These are phyloP conservation scores for Periplaneta americana DNA, from an alignment of 1,140 invertebrate genomes.

Conservation along the genomic window DNA sequence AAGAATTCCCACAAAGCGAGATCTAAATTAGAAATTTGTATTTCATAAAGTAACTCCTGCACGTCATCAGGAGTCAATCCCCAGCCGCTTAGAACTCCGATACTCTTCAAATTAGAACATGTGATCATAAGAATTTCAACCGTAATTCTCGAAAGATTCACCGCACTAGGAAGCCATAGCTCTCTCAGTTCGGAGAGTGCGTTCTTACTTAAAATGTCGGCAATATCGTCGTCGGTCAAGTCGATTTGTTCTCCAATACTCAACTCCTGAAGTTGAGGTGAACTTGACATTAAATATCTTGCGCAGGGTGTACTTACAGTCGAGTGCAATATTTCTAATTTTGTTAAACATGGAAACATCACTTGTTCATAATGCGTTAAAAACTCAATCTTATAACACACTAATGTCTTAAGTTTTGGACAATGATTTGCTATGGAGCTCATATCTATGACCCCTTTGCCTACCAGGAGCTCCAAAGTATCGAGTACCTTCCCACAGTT, in stretches of 20 bases:
- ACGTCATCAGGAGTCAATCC: conserved; percentile 53
- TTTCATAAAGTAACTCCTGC: conserved; percentile 28
- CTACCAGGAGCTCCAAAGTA: conserved; percentile 53
- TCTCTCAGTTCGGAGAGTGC: conserved; percentile 51
- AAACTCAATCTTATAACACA: conserved; percentile 54
- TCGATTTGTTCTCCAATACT: conserved; percentile 53
- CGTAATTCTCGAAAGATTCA: conserved; percentile 47
- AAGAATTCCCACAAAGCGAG: neutral
- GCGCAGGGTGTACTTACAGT: conserved; percentile 46
- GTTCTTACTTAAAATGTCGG: conserved; percentile 48
- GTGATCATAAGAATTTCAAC: conserved; percentile 55
- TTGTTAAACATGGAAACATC: conserved; percentile 51
- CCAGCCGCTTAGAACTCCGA: conserved; percentile 58
- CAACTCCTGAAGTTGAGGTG: conserved; percentile 49
- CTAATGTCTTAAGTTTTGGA: conserved; percentile 47
- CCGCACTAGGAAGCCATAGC: conserved; percentile 56
- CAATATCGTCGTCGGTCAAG: conserved; percentile 54
- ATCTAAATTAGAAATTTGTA: neutral
- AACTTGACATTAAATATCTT: conserved; percentile 50
- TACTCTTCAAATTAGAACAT: conserved; percentile 52
- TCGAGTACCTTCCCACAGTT: conserved; percentile 47
- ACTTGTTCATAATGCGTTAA: conserved; percentile 47
- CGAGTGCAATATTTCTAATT: conserved; percentile 55
- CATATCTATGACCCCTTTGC: conserved; percentile 49
- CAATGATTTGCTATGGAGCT: conserved; percentile 49